A percentile compares a stretch with the other conserved stretches of the same genome.
Conservation (phyloP, 2,797 vertebrate species). For the Salarias fasciatus region DNA sequence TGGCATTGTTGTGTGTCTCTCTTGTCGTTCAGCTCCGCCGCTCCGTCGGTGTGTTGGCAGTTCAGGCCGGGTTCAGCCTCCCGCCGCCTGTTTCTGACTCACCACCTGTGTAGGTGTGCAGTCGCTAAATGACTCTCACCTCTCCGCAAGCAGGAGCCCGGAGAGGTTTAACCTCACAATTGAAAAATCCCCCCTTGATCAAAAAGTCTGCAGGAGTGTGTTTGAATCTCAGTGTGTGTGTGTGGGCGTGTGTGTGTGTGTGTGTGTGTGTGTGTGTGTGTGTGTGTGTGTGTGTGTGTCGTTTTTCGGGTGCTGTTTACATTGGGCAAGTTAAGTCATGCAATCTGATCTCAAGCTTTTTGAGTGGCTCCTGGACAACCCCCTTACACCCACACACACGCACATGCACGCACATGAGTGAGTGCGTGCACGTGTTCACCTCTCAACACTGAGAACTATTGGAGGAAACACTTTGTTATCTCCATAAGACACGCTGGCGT, state of each 20-base stretch:
- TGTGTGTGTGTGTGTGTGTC: conserved; percentile 21
- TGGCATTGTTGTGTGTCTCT: not conserved
- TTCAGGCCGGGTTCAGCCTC: conserved; percentile 47
- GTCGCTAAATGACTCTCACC: conserved; percentile 42
- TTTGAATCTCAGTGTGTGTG: conserved; percentile 22
- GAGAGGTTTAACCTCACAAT: not conserved
- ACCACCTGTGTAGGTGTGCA: conserved; percentile 52
- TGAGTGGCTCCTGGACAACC: conserved; percentile 34
- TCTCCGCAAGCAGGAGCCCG: conserved; percentile 4
- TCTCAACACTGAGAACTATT: conserved; percentile 68
- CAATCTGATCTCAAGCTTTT: conserved; percentile 72
- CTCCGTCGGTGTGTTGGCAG: conserved; percentile 35
- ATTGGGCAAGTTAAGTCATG: conserved; percentile 73
- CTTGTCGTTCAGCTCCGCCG: conserved; percentile 31
- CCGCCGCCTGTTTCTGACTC: conserved; percentile 16
- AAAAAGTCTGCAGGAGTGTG: conserved; percentile 49
- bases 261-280: conserved; percentile 26
- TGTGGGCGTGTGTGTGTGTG: conserved; percentile 19
- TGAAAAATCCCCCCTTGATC: conserved; percentile 35
- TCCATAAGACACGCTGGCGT: conserved; percentile 82
- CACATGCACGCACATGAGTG: conserved; percentile 49
- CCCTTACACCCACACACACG: not conserved
- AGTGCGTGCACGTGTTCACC: conserved; percentile 48
- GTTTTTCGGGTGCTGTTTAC: conserved; percentile 70
- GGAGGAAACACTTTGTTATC: conserved; percentile 80